A percentile compares a stretch with the other conserved stretches of the same genome.
Conservation (phyloP, 2,888 invertebrate species). For the Dolomedes plantarius region DNA sequence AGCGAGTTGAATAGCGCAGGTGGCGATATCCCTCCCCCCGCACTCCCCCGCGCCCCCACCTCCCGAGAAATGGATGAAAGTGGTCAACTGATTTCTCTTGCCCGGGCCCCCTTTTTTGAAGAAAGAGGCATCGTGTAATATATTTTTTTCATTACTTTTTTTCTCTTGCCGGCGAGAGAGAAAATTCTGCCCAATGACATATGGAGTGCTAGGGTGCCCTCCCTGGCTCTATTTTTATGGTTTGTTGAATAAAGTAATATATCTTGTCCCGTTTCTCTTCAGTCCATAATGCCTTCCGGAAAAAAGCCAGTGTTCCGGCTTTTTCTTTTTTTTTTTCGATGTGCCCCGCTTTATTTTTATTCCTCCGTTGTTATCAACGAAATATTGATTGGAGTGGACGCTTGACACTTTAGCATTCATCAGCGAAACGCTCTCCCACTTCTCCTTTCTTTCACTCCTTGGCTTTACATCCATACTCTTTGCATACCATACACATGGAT, state of each 20-base stretch:
- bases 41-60: neutral
- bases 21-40: slow-evolving; percentile 57
- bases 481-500: no score
- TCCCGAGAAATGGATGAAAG: slow-evolving; percentile 64
- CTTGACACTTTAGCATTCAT: neutral
- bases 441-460: no score
- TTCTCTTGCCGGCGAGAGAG: neutral
- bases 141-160: slow-evolving; percentile 54
- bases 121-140: slow-evolving; percentile 61
- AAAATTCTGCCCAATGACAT: slow-evolving; percentile 56
- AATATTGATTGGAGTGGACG: slow-evolving; percentile 36
- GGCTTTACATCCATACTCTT: no score
- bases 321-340: neutral
- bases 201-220: slow-evolving; percentile 54
- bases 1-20: slow-evolving; percentile 65
- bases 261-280: slow-evolving; percentile 54
- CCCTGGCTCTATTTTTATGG: slow-evolving; percentile 65
- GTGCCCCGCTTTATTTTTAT: slow-evolving; percentile 11
- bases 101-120: slow-evolving; percentile 45
- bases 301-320: neutral
- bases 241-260: slow-evolving; percentile 70
- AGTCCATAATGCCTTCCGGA: slow-evolving; percentile 10
- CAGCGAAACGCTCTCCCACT: neutral
- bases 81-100: slow-evolving; percentile 70
- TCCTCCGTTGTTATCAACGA: slow-evolving; percentile 7